Base-by-base conservation (phyloP, 2,888 invertebrate species). In the Podabrus alpinus region DNA sequence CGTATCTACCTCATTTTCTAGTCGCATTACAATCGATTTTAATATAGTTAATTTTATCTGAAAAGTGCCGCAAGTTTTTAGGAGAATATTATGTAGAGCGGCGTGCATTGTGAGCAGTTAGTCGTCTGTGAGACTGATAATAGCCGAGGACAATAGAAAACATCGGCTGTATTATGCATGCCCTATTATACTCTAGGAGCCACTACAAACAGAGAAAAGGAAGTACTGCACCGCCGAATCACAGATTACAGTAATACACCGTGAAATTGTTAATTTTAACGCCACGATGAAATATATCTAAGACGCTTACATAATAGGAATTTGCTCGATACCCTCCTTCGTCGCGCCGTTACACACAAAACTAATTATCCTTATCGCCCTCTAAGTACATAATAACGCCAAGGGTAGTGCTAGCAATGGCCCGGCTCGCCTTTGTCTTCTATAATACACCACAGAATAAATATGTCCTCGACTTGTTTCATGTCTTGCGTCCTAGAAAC, bases 81-180 rank as follows among this genome's bases (percentile, higher is more conserved):
- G 79, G 75, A 81, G 76, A 78, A 80, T 80, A 75, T 77, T 77
- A 80, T 80, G 75, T 77, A 78, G 74, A 79, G 74, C 78, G 72
- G 69, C 70, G 77, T 80, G 80, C 81, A 83, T 83, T 83, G 82
- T 83, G 78, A 82, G 78, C 79, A 81, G 80, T 79, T 82, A 83
- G 80, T 83, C 82, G 82, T 66, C 83, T 78, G 82, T 83, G 82
- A 82, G 82, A 81, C 82, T 80, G 83, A 83, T 83, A 83, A 83
- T 83, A 67, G 79, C 69, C 68, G 69, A 72, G 77, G 75, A 80
- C 79, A 80, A 80, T 78, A 69, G 79, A 71, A 64, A 64, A 72
- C 77, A 74, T 77, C 72, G 71, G 68, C 68, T 71, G 76, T 72
- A 77, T 77, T 75, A 77, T 77, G 77, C 75, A 77, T 72, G 77